These are phyloP conservation scores for Orussus abietinus DNA, from an alignment of 1,140 invertebrate species.

Conservation along the genomic window DNA sequence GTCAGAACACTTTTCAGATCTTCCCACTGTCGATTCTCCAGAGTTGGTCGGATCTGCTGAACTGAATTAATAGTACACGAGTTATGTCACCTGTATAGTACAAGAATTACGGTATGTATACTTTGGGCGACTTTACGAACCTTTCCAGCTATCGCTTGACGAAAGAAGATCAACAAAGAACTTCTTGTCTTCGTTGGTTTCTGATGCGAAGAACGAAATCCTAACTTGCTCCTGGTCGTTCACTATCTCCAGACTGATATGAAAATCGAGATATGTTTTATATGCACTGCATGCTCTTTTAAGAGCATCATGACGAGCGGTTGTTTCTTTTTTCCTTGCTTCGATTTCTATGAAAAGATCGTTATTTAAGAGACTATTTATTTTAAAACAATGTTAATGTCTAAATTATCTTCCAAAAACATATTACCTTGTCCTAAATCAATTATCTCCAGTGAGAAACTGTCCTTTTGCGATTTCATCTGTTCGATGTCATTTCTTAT, in stretches of 20 bases:
- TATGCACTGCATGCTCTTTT: conserved; percentile 33
- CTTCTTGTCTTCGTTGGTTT: conserved; percentile 23
- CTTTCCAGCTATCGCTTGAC: conserved; percentile 28
- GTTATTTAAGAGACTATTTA: conserved; percentile 10
- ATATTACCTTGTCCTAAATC: conserved; percentile 35
- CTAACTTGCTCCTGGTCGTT: conserved; percentile 22
- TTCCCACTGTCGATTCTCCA: conserved; percentile 25
- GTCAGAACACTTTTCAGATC: conserved; percentile 21
- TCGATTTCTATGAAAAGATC: conserved; percentile 27
- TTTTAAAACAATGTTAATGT: conserved; percentile 1
- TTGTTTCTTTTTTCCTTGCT: conserved; percentile 19
- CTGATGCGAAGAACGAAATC: conserved; percentile 35
- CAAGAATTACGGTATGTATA: neutral
- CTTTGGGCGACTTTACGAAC: conserved; percentile 21
- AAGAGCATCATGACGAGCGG: conserved; percentile 30
- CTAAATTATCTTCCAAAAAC: too few species aligned
- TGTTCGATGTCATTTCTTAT: conserved; percentile 16
- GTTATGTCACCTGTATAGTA: conserved; percentile 1
- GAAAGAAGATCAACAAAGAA: conserved; percentile 31
- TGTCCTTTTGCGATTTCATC: conserved; percentile 22
- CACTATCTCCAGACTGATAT: conserved; percentile 22
- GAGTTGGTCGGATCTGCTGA: conserved; percentile 29
- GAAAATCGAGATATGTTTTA: conserved; percentile 37
- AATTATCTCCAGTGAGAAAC: conserved; percentile 27
- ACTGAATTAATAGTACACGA: conserved; percentile 29